These are phyloP conservation scores for Tribolium freemani DNA, from an alignment of 2,888 invertebrate genomes.

Conservation along the genomic window DNA sequence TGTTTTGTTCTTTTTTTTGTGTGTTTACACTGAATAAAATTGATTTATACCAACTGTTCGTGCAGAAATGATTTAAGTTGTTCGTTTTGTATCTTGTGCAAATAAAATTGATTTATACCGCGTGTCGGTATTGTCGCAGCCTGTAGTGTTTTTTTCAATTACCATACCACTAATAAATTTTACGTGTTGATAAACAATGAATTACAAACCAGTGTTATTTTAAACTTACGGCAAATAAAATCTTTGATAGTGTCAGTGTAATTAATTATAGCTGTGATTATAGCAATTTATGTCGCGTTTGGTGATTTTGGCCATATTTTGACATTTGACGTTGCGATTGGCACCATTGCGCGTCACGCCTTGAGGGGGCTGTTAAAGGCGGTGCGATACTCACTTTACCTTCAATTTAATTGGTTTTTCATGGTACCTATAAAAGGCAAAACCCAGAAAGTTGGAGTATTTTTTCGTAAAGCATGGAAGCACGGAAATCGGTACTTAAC, in stretches of 20 bases:
- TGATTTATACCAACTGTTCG: no score
- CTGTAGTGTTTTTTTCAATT: neutral
- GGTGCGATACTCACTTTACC: slow-evolving; percentile 5
- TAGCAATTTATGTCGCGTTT: neutral
- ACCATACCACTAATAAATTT: no score
- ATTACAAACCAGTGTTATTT: neutral
- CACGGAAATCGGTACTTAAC: slow-evolving; percentile 27
- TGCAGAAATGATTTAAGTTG: no score
- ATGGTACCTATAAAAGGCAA: neutral
- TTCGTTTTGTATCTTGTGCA: no score
- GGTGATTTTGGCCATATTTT: no score
- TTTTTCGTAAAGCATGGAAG: neutral
- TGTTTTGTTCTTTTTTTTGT: neutral
- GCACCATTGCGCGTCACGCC: slow-evolving; percentile 25
- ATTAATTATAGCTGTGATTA: neutral
- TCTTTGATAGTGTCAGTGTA: no score
- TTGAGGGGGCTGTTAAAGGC: slow-evolving; percentile 20
- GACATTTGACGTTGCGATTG: neutral
- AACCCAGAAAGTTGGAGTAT: neutral
- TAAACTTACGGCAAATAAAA: neutral
- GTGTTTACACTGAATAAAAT: no score
- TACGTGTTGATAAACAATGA: no score
- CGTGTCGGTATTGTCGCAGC: neutral
- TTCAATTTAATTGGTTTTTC: neutral
- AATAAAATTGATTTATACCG: neutral